Evolutionary conservation across 2,113 vertebrate genomes (phyloP), one percentile per base, ranked within the genome.

Genomic region (Polyodon spathula): DNA sequence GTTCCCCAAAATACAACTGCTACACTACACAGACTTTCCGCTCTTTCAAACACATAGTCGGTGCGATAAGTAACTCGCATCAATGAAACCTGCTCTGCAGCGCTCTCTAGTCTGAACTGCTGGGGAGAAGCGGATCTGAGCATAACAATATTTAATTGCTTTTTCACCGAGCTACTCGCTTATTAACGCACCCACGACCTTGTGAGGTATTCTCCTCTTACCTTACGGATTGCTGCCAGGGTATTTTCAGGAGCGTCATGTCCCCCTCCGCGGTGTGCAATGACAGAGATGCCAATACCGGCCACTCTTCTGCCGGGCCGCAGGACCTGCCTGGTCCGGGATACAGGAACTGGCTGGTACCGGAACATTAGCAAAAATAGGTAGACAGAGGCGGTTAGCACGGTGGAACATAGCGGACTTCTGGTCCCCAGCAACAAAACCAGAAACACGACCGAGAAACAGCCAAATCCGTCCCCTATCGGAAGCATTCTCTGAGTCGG

Each of bases 211-310:
- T 27, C 2, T 27, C 27, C 5, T 43, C 87, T 78, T 62, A 96
- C 94, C 89, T 89, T 82, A 44, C 87, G 76, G 58, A 97, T 92
- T 17, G 95, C 90, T 1, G 84, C 90, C 53, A 97, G 76, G 0
- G 95, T 97, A 84, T 97, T 98, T 81, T 97, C 95, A 3, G 95
- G 95, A 1, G 93, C 93, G 64, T 98, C 95, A 79, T 97, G 88
- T 2, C 86, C 84, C 1, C 90, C 94, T 17, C 90, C 93, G 41
- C 94, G 87, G 75, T 97, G 94, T 16, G 91, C 94, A 62, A 98
- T 78, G 60, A 80, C 80, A 0, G 88, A 83, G 54, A 85, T 71
- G 62, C 70, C 61, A 1, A 67, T 64, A n/a, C 68, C 65, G 0
- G 52, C 57, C 6, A 40, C 51, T 40, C 61, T 66, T 4, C 11